Percentiles rank a stretch among this genome's conserved stretches.
phyloP scores from a whole-genome alignment of 2,113 vertebrate species.

The Seriola rivoliana region DNA sequence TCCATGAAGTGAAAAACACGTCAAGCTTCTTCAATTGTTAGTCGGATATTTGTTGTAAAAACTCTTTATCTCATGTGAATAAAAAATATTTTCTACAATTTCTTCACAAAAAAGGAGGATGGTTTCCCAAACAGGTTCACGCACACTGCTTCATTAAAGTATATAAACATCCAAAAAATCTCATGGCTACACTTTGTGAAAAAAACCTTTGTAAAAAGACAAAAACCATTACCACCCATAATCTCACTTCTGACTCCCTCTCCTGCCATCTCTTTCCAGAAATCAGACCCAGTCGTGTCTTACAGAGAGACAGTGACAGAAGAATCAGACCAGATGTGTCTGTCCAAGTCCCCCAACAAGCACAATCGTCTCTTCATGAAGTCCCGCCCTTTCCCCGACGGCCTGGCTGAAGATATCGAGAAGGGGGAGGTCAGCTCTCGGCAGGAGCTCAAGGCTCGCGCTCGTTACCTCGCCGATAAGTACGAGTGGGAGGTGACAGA shows the following conservation, averaged over 20 bases:
- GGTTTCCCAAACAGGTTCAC: background rate
- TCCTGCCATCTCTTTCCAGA: conserved; percentile 77
- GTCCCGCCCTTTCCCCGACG: conserved; percentile 90
- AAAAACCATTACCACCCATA: conserved; percentile 81
- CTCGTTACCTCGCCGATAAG: conserved; percentile 92
- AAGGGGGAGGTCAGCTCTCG: conserved; percentile 91
- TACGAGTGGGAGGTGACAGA: conserved; percentile 96
- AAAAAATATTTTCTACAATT: too few species aligned
- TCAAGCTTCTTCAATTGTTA: background rate
- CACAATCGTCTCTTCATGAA: conserved; percentile 98
- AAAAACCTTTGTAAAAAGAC: too few species aligned
- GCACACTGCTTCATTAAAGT: background rate
- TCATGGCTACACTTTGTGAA: too few species aligned
- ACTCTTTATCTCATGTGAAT: too few species aligned
- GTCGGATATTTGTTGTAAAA: background rate
- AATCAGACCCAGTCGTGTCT: conserved; percentile 96
- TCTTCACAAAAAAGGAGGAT: background rate
- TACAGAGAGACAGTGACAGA: conserved; percentile 95
- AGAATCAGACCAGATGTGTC: conserved; percentile 91
- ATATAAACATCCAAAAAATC: too few species aligned
- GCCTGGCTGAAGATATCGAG: conserved; percentile 94
- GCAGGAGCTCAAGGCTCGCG: conserved; percentile 93
- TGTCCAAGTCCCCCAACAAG: conserved; percentile 98
- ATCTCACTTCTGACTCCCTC: background rate
- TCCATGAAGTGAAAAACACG: background rate